Percentiles rank a stretch among this genome's conserved stretches.
Conservation (phyloP, 2,113 vertebrate species). For the Colaptes auratus region DNA sequence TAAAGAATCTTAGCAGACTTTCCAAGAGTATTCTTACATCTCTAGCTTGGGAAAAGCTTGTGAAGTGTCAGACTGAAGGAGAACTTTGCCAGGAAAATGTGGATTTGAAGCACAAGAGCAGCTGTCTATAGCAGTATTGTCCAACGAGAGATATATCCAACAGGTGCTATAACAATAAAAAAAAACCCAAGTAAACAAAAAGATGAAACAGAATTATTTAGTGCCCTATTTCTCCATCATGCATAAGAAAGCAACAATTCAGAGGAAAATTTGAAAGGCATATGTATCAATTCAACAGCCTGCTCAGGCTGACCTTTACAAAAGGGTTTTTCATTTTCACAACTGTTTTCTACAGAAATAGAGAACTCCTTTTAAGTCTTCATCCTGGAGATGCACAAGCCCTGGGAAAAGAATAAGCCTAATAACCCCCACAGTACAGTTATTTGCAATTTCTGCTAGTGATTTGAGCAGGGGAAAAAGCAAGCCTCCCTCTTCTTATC, state of each 20-base stretch:
- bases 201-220: background rate
- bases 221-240: background rate
- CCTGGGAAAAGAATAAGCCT: background rate
- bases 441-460: background rate
- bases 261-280: conserved; percentile 34
- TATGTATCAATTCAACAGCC: conserved; percentile 45
- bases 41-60: conserved; percentile 23
- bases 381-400: background rate
- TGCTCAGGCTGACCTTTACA: conserved; percentile 34
- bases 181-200: background rate
- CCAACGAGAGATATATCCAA: background rate
- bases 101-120: conserved; percentile 3
- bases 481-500: background rate
- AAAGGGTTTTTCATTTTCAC: conserved; percentile 15
- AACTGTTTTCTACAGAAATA: background rate
- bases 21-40: conserved; percentile 51
- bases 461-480: background rate
- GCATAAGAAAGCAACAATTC: background rate
- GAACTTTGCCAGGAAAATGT: conserved; percentile 37
- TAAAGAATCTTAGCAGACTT: conserved; percentile 53
- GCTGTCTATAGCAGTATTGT: background rate
- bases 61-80: conserved; percentile 34
- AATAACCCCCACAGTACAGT: background rate
- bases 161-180: background rate
- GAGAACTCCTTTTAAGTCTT: background rate